A percentile compares a stretch with the other conserved stretches of the same genome.
phyloP scores from a whole-genome alignment of 2,888 invertebrate species.

The Tenthredo distinguenda region DNA sequence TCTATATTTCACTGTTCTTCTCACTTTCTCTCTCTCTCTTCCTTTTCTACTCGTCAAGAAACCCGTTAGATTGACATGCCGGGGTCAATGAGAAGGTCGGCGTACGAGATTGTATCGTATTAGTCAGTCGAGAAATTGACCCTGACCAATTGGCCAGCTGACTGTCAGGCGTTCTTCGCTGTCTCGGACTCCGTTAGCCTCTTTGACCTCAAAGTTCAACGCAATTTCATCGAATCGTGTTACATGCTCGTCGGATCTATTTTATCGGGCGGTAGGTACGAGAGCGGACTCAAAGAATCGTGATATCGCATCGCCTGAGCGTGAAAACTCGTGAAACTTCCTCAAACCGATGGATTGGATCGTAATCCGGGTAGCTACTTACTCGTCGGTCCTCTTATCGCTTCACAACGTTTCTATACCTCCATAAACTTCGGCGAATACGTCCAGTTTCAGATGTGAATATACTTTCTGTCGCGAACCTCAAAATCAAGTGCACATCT shows the following conservation, averaged over 20 bases:
- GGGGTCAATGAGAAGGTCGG: slow-evolving; percentile 64
- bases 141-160: slow-evolving; percentile 62
- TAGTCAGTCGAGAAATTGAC: slow-evolving; percentile 67
- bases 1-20: slow-evolving; percentile 72
- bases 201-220: slow-evolving; percentile 45
- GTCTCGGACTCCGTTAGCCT: slow-evolving; percentile 36
- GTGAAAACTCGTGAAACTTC: slow-evolving; percentile 7
- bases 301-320: background rate
- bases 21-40: slow-evolving; percentile 76
- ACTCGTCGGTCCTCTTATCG: background rate
- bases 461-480: background rate
- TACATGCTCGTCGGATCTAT: slow-evolving; percentile 21
- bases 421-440: background rate
- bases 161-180: slow-evolving; percentile 29
- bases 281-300: background rate
- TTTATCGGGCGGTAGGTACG: slow-evolving; percentile 17
- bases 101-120: slow-evolving; percentile 64
- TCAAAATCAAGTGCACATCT: background rate
- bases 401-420: background rate
- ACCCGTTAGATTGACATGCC: slow-evolving; percentile 55
- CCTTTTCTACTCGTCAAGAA: background rate
- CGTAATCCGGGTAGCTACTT: background rate
- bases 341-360: slow-evolving; percentile 11
- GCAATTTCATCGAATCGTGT: slow-evolving; percentile 48
- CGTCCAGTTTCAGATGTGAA: background rate